phyloP scores from a whole-genome alignment of 2,797 vertebrate genomes.

The Philypnodon macrostomus region DNA sequence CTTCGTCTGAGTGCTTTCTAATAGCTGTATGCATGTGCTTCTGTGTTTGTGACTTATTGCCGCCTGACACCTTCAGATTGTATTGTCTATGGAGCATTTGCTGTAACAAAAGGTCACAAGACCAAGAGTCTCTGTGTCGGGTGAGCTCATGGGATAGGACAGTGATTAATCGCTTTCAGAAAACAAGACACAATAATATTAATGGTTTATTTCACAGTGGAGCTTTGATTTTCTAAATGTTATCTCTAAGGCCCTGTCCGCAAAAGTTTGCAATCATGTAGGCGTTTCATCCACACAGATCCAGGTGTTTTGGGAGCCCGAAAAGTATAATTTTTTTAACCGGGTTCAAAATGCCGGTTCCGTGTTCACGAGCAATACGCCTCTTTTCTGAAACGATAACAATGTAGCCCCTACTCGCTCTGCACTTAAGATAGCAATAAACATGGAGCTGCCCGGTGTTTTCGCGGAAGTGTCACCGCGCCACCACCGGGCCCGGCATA shows the following conservation, averaged over 20 bases:
- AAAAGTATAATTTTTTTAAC: too few relatives aligned
- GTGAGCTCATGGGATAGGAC: conserved; percentile 32
- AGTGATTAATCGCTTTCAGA: conserved; percentile 48
- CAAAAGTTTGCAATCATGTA: too few relatives aligned
- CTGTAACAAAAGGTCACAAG: conserved; percentile 55
- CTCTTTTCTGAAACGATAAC: too few relatives aligned
- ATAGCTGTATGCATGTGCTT: conserved; percentile 45
- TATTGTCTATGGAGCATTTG: conserved; percentile 47
- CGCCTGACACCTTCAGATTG: conserved; percentile 53
- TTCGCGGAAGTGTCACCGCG: too few relatives aligned
- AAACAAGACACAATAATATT: conserved; percentile 41
- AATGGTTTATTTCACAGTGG: neutral
- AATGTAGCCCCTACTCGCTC: too few relatives aligned
- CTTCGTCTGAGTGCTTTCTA: conserved; percentile 42
- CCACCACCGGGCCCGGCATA: too few relatives aligned
- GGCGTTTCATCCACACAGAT: neutral
- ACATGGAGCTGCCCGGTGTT: too few relatives aligned
- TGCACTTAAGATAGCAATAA: too few relatives aligned
- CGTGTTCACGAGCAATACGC: too few relatives aligned
- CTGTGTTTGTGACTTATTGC: conserved; percentile 50
- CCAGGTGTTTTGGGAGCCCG: too few relatives aligned
- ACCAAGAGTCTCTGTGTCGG: conserved; percentile 36
- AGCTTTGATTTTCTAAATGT: neutral
- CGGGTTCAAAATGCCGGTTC: too few relatives aligned
- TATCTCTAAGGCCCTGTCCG: too few relatives aligned